Conservation (phyloP, 2,888 invertebrate genomes). For the Brenthis ino region DNA sequence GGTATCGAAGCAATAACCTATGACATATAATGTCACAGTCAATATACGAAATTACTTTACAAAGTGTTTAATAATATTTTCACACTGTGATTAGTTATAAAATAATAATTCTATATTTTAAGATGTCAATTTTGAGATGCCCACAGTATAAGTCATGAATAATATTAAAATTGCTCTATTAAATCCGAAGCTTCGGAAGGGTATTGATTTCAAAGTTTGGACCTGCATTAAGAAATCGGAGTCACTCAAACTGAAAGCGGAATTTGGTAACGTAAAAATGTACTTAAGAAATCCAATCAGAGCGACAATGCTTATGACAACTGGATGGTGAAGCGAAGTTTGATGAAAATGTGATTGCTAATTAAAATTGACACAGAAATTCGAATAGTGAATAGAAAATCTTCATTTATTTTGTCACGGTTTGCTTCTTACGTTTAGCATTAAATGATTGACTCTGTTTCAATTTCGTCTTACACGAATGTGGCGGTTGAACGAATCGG, state of each 20-base stretch:
- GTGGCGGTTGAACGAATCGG: constrained; percentile 77
- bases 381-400: constrained; percentile 75
- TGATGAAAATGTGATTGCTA: constrained; percentile 80
- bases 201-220: constrained; percentile 38
- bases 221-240: constrained; percentile 55
- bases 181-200: constrained; percentile 37
- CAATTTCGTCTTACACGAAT: constrained; percentile 80
- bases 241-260: constrained; percentile 61
- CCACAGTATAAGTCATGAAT: constrained; percentile 7
- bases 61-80: constrained; percentile 13
- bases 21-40: constrained; percentile 52
- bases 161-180: constrained; percentile 39
- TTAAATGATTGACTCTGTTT: constrained; percentile 82
- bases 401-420: constrained; percentile 80
- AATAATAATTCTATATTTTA: too few relatives aligned
- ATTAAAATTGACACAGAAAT: constrained; percentile 82
- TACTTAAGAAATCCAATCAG: constrained; percentile 73
- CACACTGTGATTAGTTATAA: not conserved
- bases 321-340: constrained; percentile 64
- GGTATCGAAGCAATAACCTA: constrained; percentile 52
- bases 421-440: constrained; percentile 76
- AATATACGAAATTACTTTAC: constrained; percentile 33
- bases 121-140: constrained; percentile 20
- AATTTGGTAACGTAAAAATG: constrained; percentile 58
- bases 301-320: constrained; percentile 68